A percentile compares a stretch with the other conserved stretches of the same genome.
These are phyloP conservation scores for Andricus grossulariae DNA, from an alignment of 1,140 invertebrate species.

Conservation along the genomic window DNA sequence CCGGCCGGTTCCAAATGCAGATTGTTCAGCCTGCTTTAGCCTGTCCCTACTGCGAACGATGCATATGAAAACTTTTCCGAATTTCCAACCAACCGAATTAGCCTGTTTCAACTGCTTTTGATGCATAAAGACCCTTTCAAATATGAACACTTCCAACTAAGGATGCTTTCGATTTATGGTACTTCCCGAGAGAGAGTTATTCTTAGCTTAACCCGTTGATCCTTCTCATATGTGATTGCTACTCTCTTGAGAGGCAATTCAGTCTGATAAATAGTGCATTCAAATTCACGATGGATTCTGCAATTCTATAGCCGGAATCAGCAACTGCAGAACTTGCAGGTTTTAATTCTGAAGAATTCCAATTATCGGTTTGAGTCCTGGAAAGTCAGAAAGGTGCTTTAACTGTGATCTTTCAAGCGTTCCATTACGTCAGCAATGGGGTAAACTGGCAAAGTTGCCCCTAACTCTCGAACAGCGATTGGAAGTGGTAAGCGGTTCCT, in stretches of 20 bases:
- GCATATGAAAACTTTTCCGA: no score
- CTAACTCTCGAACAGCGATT: conserved; percentile 17
- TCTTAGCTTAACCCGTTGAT: not conserved
- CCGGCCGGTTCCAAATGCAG: no score
- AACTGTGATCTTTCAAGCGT: not conserved
- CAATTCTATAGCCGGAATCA: no score
- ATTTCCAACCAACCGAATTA: no score
- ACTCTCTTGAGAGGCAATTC: not conserved
- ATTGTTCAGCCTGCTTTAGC: no score
- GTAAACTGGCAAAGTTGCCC: not conserved
- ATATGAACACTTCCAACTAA: not conserved
- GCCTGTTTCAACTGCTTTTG: no score
- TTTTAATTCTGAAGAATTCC: not conserved
- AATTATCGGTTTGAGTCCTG: not conserved
- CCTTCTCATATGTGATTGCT: not conserved
- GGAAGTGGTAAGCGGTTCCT: conserved; percentile 46
- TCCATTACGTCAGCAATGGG: conserved; percentile 19
- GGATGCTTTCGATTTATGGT: not conserved
- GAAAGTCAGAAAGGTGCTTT: not conserved
- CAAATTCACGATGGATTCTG: not conserved
- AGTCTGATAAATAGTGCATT: conserved; percentile 2
- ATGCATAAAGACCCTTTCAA: no score
- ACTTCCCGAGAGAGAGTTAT: not conserved
- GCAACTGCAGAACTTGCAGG: not conserved
- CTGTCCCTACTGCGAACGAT: no score